Evolutionary conservation across 1,140 invertebrate species (phyloP).

Genomic region (Halotydeus destructor): DNA sequence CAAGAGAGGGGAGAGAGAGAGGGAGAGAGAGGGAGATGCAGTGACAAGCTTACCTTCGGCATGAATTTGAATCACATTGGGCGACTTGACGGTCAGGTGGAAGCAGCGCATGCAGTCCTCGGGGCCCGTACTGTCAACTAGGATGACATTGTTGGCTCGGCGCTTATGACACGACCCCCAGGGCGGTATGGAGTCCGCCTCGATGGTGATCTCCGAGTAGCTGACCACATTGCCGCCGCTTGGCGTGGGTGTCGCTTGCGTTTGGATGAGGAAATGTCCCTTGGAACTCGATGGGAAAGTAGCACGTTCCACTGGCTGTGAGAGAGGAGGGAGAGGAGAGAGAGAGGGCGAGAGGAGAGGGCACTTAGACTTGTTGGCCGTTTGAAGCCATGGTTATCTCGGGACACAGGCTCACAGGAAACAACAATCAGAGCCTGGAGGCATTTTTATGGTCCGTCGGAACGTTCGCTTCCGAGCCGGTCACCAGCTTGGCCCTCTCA

Average conservation of each 20-base stretch:
- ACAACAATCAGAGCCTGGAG: too few relatives aligned
- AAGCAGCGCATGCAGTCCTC: slow-evolving; percentile 39
- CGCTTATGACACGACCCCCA: slow-evolving; percentile 41
- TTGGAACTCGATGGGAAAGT: slow-evolving; percentile 43
- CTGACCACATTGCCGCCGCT: slow-evolving; percentile 21
- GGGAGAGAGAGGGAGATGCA: not conserved
- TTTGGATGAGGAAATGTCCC: slow-evolving; percentile 41
- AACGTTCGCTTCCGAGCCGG: too few relatives aligned
- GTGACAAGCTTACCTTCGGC: slow-evolving; percentile 27
- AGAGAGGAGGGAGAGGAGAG: too few relatives aligned
- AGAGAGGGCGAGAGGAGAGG: too few relatives aligned
- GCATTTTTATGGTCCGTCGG: too few relatives aligned
- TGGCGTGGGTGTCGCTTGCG: slow-evolving; percentile 23
- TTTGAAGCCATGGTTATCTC: too few relatives aligned
- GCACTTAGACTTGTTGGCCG: too few relatives aligned
- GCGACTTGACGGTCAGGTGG: slow-evolving; percentile 33
- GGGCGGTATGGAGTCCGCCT: slow-evolving; percentile 38
- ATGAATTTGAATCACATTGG: slow-evolving; percentile 40
- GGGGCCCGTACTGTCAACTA: slow-evolving; percentile 35
- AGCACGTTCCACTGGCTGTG: too few relatives aligned
- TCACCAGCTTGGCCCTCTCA: too few relatives aligned
- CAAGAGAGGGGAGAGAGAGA: not conserved
- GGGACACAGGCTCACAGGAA: too few relatives aligned
- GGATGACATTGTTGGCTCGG: slow-evolving; percentile 37
- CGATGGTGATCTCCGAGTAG: slow-evolving; percentile 39